Evolutionary conservation across 2,113 vertebrate species (phyloP).

Genomic region (Chaetorhynchus papuensis): DNA sequence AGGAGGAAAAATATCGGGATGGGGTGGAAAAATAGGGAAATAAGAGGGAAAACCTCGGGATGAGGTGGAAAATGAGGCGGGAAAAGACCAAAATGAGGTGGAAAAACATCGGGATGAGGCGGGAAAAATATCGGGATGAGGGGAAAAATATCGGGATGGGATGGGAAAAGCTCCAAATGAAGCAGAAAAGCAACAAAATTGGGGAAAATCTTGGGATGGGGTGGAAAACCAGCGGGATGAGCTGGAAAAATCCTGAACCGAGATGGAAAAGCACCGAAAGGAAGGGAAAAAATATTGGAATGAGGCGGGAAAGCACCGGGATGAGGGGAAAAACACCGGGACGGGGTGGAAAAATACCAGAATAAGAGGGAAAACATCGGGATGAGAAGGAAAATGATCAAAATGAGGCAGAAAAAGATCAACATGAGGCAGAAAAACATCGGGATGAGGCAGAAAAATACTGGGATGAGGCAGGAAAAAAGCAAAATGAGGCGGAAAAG

Average conservation of each 20-base stretch:
- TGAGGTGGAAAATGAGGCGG: background rate
- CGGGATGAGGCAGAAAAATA: background rate
- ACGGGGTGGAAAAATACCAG: no score
- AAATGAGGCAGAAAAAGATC: no score
- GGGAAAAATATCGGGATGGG: background rate
- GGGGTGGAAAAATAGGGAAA: no score
- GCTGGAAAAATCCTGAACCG: background rate
- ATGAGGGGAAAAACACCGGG: no score
- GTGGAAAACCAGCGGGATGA: background rate
- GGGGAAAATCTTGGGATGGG: background rate
- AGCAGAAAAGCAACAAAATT: background rate
- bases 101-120: background rate
- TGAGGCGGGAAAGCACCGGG: background rate
- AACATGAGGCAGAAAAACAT: no score
- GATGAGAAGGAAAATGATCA: no score
- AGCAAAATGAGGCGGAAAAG: background rate
- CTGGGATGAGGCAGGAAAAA: no score
- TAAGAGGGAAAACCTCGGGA: no score
- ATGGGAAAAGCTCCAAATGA: no score
- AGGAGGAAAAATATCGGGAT: no score
- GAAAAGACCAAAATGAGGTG: background rate
- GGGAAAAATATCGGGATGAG: background rate
- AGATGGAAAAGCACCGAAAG: background rate
- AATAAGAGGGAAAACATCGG: background rate
- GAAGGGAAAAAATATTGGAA: background rate